Percentiles rank a stretch among this genome's conserved stretches.
phyloP scores from a whole-genome alignment of 2,888 invertebrate genomes.

The Notocelia uddmanniana region DNA sequence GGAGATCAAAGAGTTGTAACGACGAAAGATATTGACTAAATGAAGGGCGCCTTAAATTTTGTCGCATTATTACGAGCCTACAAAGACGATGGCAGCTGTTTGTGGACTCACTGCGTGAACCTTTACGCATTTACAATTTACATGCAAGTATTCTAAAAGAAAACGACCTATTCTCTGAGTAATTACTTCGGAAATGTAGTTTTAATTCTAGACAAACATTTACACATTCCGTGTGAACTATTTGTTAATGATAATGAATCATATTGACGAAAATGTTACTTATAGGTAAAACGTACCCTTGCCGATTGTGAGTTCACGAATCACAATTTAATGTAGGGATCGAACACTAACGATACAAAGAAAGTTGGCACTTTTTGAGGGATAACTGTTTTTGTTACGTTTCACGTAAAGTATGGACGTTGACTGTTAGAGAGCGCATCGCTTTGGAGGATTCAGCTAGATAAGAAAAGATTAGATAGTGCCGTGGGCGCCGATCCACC shows the following conservation, averaged over 20 bases:
- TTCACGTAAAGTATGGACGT: constrained; percentile 21
- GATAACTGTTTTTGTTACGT: neutral
- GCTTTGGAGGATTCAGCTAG: constrained; percentile 51
- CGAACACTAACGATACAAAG: constrained; percentile 2
- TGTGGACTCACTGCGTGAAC: neutral
- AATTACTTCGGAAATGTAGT: constrained; percentile 8
- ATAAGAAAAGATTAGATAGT: constrained; percentile 63
- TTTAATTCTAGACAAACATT: constrained; percentile 18
- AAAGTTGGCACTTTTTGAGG: constrained; percentile 13
- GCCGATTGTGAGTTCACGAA: neutral
- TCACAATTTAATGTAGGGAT: neutral
- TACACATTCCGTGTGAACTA: neutral
- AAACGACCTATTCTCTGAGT: constrained; percentile 15
- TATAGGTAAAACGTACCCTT: constrained; percentile 28
- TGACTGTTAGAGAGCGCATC: constrained; percentile 40
- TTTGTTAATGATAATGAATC: neutral
- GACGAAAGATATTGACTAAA: constrained; percentile 55
- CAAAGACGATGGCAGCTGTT: constrained; percentile 55
- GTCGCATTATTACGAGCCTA: constrained; percentile 54
- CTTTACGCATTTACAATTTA: constrained; percentile 5
- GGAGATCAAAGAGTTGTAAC: constrained; percentile 44
- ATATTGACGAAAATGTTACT: neutral
- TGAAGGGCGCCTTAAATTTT: constrained; percentile 57
- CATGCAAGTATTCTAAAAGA: constrained; percentile 12
- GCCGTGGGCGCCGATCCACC: constrained; percentile 48